phyloP scores from a whole-genome alignment of 1,140 invertebrate genomes.

The Papilio aristodemus region DNA sequence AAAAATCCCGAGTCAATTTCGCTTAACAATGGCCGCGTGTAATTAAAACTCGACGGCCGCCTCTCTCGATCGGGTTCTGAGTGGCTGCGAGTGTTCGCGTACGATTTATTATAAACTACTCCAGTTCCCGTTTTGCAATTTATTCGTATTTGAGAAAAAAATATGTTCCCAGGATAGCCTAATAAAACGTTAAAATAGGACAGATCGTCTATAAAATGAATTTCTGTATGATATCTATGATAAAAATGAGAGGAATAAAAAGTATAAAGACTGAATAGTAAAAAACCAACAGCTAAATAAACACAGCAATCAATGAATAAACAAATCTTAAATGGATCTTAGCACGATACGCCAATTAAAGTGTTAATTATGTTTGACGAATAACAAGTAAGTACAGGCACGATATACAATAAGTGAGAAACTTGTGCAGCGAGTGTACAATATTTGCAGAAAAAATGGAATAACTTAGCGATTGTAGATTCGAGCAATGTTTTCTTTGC shows the following conservation, averaged over 20 bases:
- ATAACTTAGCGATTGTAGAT: not conserved
- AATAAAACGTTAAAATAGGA: no score
- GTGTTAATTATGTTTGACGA: not conserved
- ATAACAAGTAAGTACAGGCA: slow-evolving; percentile 2
- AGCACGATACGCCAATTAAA: slow-evolving; percentile 10
- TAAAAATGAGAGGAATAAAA: not conserved
- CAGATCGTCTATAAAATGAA: no score
- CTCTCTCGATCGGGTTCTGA: not conserved
- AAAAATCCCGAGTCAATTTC: slow-evolving; percentile 4
- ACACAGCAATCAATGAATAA: slow-evolving; percentile 4
- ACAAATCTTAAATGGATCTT: slow-evolving; percentile 9
- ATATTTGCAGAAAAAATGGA: not conserved
- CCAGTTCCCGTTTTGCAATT: not conserved
- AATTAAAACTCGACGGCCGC: slow-evolving; percentile 7
- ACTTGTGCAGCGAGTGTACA: not conserved
- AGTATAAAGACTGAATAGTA: not conserved
- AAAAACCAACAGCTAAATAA: not conserved
- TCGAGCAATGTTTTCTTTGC: not conserved
- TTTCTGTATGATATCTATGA: no score
- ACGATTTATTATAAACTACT: slow-evolving; percentile 5
- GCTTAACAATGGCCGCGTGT: slow-evolving; percentile 1
- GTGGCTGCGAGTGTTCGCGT: slow-evolving; percentile 1
- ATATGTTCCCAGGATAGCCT: not conserved
- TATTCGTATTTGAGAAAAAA: not conserved
- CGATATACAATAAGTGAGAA: slow-evolving; percentile 7